Percentiles rank a stretch among this genome's conserved stretches.
These are phyloP conservation scores for Oncorhynchus masou DNA, from an alignment of 2,113 vertebrate species.

Conservation along the genomic window DNA sequence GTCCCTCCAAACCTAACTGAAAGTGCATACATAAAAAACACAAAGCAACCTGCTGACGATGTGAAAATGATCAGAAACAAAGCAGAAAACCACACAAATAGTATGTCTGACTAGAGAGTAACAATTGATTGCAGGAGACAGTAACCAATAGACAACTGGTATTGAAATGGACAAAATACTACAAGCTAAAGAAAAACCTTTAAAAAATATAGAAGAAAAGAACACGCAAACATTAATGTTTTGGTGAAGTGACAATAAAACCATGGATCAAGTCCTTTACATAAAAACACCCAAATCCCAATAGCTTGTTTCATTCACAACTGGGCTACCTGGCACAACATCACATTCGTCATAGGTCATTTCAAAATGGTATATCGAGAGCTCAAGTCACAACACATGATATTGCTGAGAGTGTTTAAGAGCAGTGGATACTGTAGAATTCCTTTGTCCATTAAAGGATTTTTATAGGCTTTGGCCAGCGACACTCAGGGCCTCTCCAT, in stretches of 20 bases:
- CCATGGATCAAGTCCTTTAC: conserved; percentile 60
- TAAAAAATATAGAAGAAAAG: too few relatives aligned
- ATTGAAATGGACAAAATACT: conserved; percentile 2
- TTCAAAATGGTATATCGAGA: conserved; percentile 38
- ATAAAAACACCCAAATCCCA: conserved; percentile 47
- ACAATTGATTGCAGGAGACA: conserved; percentile 16
- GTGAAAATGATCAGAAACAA: conserved; percentile 50
- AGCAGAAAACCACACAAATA: conserved; percentile 37
- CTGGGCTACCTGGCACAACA: conserved; percentile 42
- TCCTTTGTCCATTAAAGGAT: conserved; percentile 58
- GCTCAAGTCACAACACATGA: conserved; percentile 44
- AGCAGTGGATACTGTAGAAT: conserved; percentile 47
- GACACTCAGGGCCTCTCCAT: conserved; percentile 38
- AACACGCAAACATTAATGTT: neutral
- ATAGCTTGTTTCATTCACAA: conserved; percentile 63
- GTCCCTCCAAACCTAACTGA: conserved; percentile 17
- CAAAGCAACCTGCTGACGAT: conserved; percentile 59
- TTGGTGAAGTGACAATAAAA: conserved; percentile 35
- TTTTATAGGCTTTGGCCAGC: conserved; percentile 53
- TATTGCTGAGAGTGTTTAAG: conserved; percentile 40
- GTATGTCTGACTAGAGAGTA: conserved; percentile 5
- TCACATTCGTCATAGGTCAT: conserved; percentile 43
- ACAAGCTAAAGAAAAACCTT: conserved; percentile 15
- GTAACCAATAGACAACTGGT: neutral
- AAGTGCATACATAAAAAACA: conserved; percentile 28